phyloP scores from a whole-genome alignment of 1,140 invertebrate genomes.

The Brachionus sp. region DNA sequence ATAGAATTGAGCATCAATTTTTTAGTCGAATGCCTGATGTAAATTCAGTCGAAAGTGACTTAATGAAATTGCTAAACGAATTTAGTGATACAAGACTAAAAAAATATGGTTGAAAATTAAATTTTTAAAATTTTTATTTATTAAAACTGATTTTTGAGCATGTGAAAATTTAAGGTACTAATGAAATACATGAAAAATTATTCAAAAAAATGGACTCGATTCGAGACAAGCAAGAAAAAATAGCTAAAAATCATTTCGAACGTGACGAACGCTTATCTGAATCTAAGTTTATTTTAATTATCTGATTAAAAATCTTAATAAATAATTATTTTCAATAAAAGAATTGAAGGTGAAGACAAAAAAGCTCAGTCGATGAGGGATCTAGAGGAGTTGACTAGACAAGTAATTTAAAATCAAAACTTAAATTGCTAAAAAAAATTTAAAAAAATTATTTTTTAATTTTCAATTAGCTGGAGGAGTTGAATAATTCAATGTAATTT shows the following conservation, averaged over 20 bases:
- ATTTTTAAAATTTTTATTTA: background rate
- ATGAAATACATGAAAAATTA: constrained; percentile 41
- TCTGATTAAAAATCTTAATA: background rate
- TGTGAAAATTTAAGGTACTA: background rate
- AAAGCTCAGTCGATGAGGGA: constrained; percentile 43
- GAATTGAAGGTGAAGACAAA: constrained; percentile 39
- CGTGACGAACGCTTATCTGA: constrained; percentile 12
- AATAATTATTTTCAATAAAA: background rate
- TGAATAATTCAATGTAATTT: constrained; percentile 42
- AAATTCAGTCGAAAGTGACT: constrained; percentile 38
- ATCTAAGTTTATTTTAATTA: constrained; percentile 13
- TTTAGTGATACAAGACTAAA: constrained; percentile 40
- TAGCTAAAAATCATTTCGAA: constrained; percentile 43
- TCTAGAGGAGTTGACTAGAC: constrained; percentile 30
- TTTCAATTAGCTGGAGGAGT: constrained; percentile 7
- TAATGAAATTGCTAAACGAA: constrained; percentile 37
- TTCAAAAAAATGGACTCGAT: constrained; percentile 45
- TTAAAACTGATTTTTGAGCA: too few relatives aligned
- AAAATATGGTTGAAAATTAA: constrained; percentile 21
- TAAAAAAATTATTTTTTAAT: background rate
- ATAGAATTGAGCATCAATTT: constrained; percentile 28
- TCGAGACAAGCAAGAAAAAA: constrained; percentile 43
- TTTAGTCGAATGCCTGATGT: constrained; percentile 35
- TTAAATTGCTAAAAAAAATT: too few relatives aligned
- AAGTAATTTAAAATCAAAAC: background rate